phyloP scores from a whole-genome alignment of 2,888 invertebrate species.

The Abscondita cerata region DNA sequence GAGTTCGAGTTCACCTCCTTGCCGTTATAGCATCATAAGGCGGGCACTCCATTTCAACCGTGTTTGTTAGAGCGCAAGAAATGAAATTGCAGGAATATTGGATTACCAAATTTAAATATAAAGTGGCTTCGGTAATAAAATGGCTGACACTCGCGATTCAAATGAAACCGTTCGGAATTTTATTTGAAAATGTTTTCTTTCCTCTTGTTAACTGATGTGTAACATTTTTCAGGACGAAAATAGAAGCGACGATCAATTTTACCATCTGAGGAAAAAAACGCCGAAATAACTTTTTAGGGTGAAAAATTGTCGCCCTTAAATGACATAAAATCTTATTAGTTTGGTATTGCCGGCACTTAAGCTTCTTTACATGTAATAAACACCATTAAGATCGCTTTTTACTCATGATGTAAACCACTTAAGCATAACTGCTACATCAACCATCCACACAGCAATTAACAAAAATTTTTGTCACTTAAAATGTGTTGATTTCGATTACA shows the following conservation, averaged over 20 bases:
- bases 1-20: slow-evolving; percentile 38
- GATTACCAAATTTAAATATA: slow-evolving; percentile 60
- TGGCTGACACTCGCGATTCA: slow-evolving; percentile 37
- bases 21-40: slow-evolving; percentile 48
- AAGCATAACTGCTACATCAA: slow-evolving; percentile 22
- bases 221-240: slow-evolving; percentile 3
- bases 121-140: slow-evolving; percentile 54
- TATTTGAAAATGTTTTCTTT: slow-evolving; percentile 23
- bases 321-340: slow-evolving; percentile 21
- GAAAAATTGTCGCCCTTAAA: slow-evolving; percentile 19
- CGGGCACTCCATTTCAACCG: slow-evolving; percentile 42
- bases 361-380: slow-evolving; percentile 29
- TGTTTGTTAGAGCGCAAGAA: slow-evolving; percentile 45
- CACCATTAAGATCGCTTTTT: slow-evolving; percentile 27
- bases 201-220: slow-evolving; percentile 10
- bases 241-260: slow-evolving; percentile 20
- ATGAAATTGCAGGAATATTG: slow-evolving; percentile 60
- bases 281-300: slow-evolving; percentile 14
- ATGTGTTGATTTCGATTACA: slow-evolving; percentile 32
- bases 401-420: slow-evolving; percentile 27
- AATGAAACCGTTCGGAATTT: slow-evolving; percentile 32
- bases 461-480: slow-evolving; percentile 30
- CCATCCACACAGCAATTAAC: slow-evolving; percentile 30
- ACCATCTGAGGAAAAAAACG: background rate
- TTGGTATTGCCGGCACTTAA: slow-evolving; percentile 29